Evolutionary conservation across 2,888 invertebrate species (phyloP).

Genomic region (Chironomus tentans): DNA sequence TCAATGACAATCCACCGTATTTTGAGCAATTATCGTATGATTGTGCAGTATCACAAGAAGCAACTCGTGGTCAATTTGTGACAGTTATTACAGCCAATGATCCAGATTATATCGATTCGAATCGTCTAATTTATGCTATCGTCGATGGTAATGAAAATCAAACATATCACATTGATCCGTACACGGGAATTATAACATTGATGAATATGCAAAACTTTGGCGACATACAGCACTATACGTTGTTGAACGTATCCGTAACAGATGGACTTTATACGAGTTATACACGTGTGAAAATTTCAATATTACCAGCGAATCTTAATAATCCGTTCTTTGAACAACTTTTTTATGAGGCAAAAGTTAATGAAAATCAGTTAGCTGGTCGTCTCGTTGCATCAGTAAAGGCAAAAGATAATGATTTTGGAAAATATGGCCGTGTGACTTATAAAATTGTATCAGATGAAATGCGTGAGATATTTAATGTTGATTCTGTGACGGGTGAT

Average conservation of each 20-base stretch:
- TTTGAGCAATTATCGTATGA: constrained; percentile 74
- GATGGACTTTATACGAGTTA: constrained; percentile 93
- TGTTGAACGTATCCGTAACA: constrained; percentile 86
- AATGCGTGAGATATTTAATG: constrained; percentile 61
- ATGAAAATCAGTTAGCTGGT: constrained; percentile 73
- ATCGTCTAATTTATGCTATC: constrained; percentile 67
- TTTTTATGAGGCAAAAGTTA: constrained; percentile 67
- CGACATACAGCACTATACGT: constrained; percentile 50
- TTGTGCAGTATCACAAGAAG: constrained; percentile 69
- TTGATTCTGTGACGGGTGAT: constrained; percentile 62
- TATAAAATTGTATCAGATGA: constrained; percentile 72
- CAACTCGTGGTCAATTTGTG: constrained; percentile 77
- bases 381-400: constrained; percentile 62
- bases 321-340: constrained; percentile 70
- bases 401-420: constrained; percentile 75
- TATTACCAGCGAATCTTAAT: constrained; percentile 67
- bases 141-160: constrained; percentile 72
- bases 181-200: constrained; percentile 54
- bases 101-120: constrained; percentile 69
- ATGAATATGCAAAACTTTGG: constrained; percentile 67
- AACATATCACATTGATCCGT: constrained; percentile 57
- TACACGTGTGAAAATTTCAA: constrained; percentile 68
- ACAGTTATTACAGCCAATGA: constrained; percentile 83
- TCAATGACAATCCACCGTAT: constrained; percentile 84
- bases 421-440: constrained; percentile 60